Percentiles rank a stretch among this genome's conserved stretches.
Conservation (phyloP, 2,888 invertebrate genomes). For the Euplagia quadripunctaria region DNA sequence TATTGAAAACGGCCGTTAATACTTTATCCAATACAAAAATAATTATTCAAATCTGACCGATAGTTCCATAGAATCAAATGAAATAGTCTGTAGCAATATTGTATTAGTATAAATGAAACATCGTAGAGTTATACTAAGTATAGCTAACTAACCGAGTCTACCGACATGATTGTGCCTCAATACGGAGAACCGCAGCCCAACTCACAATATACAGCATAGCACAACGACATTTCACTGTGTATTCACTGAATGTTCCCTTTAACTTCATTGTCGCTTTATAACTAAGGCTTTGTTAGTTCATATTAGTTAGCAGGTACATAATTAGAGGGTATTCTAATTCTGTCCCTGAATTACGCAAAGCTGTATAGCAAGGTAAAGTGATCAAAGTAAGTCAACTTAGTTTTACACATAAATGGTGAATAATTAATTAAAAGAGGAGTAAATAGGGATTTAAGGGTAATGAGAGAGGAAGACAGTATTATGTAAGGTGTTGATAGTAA, state of each 20-base stretch:
- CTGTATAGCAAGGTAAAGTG: not conserved
- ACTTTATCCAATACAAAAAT: too few relatives aligned
- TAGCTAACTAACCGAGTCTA: too few relatives aligned
- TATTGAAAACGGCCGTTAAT: too few relatives aligned
- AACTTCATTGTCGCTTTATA: constrained; percentile 26
- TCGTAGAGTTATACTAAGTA: too few relatives aligned
- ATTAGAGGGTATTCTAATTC: constrained; percentile 11
- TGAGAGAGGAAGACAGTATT: not conserved
- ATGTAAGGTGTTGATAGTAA: not conserved
- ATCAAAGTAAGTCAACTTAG: not conserved
- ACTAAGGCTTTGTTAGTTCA: constrained; percentile 20
- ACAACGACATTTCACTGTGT: not conserved
- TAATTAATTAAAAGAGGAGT: not conserved
- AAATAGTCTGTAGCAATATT: too few relatives aligned
- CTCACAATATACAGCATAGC: not conserved
- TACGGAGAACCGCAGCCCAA: not conserved
- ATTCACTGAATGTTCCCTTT: constrained; percentile 16
- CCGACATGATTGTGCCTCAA: too few relatives aligned
- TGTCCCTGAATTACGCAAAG: not conserved
- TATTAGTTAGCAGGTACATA: constrained; percentile 32
- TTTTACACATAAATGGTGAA: not conserved
- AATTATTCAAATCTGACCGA: too few relatives aligned
- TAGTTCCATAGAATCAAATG: too few relatives aligned
- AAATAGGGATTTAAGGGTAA: not conserved
- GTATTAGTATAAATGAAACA: too few relatives aligned